Evolutionary conservation across 2,888 invertebrate genomes (phyloP).

Genomic region (Cryptocheilus praepositus): DNA sequence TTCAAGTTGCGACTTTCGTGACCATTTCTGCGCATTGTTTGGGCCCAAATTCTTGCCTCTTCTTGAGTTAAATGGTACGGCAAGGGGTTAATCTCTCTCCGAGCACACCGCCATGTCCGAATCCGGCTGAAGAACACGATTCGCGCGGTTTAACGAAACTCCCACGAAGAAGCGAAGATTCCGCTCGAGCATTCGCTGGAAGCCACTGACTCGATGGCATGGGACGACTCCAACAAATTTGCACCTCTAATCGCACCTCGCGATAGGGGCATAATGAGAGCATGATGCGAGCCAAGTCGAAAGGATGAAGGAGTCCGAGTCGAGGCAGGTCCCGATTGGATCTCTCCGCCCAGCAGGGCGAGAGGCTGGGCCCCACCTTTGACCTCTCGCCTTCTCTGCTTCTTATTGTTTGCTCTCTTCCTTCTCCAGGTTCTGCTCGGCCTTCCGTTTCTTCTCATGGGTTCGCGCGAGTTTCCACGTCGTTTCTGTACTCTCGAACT

Average conservation of each 20-base stretch:
- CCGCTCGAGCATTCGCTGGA: too few relatives aligned
- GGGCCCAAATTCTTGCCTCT: too few relatives aligned
- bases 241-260: conserved; percentile 59
- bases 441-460: conserved; percentile 3
- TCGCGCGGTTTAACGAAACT: neutral
- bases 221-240: conserved; percentile 56
- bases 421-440: conserved; percentile 31
- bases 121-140: too few relatives aligned
- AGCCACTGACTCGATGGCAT: conserved; percentile 2
- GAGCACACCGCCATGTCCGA: too few relatives aligned
- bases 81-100: too few relatives aligned
- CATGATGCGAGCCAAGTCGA: conserved; percentile 59
- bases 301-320: conserved; percentile 62
- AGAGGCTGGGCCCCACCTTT: conserved; percentile 73
- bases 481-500: too few relatives aligned
- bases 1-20: too few relatives aligned
- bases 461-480: neutral
- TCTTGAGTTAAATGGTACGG: too few relatives aligned
- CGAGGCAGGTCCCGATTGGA: conserved; percentile 66
- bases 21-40: too few relatives aligned
- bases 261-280: conserved; percentile 69
- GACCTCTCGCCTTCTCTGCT: conserved; percentile 58
- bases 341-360: conserved; percentile 68
- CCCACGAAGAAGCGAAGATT: neutral
- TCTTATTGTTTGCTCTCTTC: conserved; percentile 35